Evolutionary conservation across 2,113 vertebrate species (phyloP).

Genomic region (Trichechus manatus): DNA sequence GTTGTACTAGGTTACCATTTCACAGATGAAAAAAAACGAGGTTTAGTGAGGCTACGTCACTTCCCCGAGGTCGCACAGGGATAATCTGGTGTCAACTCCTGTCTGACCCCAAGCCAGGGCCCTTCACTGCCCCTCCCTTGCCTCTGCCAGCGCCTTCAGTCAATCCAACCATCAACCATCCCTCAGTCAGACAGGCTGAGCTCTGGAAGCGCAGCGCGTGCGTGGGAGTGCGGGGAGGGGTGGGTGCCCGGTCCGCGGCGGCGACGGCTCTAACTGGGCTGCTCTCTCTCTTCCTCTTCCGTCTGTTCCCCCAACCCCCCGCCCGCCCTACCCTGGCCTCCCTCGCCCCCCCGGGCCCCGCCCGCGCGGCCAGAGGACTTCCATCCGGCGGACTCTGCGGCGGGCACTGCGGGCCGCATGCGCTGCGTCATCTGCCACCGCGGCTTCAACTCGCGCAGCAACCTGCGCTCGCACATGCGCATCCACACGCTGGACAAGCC

Average conservation of each 20-base stretch:
- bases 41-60: not conserved
- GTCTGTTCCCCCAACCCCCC: fast-evolving
- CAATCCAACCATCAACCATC: no score
- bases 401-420: slow-evolving; percentile 91
- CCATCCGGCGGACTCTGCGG: slow-evolving; percentile 88
- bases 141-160: not conserved
- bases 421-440: slow-evolving; percentile 99
- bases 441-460: slow-evolving; percentile 99
- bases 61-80: not conserved
- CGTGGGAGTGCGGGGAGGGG: fast-evolving
- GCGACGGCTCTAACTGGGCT: slow-evolving; percentile 45
- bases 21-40: slow-evolving; percentile 13
- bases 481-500: slow-evolving; percentile 99
- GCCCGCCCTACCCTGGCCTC: fast-evolving
- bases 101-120: not conserved
- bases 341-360: not conserved
- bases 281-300: not conserved
- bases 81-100: not conserved
- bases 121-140: no score
- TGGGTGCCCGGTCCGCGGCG: fast-evolving
- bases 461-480: slow-evolving; percentile 99
- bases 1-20: not conserved
- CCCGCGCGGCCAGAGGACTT: slow-evolving; percentile 91
- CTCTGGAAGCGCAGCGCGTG: not conserved
- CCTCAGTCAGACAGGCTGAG: fast-evolving